Base-by-base conservation (phyloP, 2,888 invertebrate species). In the Lissocephala sabroskyi region DNA sequence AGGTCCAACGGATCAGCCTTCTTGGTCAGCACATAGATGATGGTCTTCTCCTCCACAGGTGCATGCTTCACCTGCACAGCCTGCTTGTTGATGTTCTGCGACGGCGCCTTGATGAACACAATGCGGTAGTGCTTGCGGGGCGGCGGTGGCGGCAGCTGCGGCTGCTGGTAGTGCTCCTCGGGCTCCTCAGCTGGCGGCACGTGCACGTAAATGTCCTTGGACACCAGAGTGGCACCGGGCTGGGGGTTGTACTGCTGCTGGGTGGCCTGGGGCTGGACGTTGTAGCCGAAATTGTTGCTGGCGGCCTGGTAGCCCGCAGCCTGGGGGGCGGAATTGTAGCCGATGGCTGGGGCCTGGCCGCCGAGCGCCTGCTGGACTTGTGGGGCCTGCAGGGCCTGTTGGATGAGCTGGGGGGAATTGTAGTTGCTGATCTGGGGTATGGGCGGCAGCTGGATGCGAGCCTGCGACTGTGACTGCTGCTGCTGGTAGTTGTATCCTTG, bases 181-280 rank as follows among this genome's bases (percentile, higher is more conserved):
- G 56, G 58, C 14, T 84, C 84, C 32, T 84, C 82, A 4, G 71
- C 43, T 54, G 84, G 84, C 1, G 84, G 81, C n/a, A 80, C 79
- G 59, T 84, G 84, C 10, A 84, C 81, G 50, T 82, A 84, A 28
- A 84, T 82, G 50, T 84, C 80, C 57, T 84, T 84, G 3, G 83
- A 83, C 26, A 84, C 62, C 1, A 80, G 52, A 3, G 79, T 65
- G n/a, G 26, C 36, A 26, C 10, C 39, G 19, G 33, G 30, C 9
- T 16, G 23, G 28, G 40, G 41, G 33, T 47, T 56, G 32, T 41
- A 57, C 3, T 19, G 16, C 14, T 53, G 47, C 41, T 53, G 59
- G 14, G 37, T n/a, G 14, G 50, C 33, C 18, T 37, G 55, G 40
- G 59, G 48, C 45, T 56, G 23, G 9, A 29, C 16, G 18, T 37